phyloP scores from a whole-genome alignment of 1,140 invertebrate genomes.

The Anadara kagoshimensis region DNA sequence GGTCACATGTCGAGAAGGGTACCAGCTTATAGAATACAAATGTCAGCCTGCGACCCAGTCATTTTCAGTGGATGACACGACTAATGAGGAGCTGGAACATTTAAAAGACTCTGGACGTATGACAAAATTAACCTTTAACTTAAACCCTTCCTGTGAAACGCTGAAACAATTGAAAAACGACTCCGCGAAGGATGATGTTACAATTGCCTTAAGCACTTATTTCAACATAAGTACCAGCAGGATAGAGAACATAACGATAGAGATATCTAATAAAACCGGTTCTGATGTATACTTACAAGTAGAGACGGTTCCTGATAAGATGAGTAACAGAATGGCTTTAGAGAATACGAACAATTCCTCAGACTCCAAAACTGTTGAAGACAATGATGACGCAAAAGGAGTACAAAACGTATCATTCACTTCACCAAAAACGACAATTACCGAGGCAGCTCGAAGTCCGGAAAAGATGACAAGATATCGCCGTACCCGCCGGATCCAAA shows the following conservation, averaged over 20 bases:
- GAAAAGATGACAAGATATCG: too few species aligned
- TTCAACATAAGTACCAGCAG: background rate
- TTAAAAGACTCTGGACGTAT: conserved; percentile 27
- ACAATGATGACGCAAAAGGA: conserved; percentile 50
- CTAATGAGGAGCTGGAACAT: conserved; percentile 22
- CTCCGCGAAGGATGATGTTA: background rate
- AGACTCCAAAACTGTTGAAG: conserved; percentile 34
- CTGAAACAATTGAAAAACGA: background rate
- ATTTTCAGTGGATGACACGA: too few species aligned
- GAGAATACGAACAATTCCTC: conserved; percentile 28
- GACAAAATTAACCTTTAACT: conserved; percentile 26
- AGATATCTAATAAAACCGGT: background rate
- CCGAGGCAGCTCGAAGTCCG: too few species aligned
- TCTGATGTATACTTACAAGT: too few species aligned
- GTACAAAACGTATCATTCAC: conserved; percentile 41
- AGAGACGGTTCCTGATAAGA: too few species aligned
- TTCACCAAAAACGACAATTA: conserved; percentile 55
- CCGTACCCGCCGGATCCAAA: too few species aligned
- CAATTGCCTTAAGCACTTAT: conserved; percentile 5
- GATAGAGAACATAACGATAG: background rate
- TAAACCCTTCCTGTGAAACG: background rate
- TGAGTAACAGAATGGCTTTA: background rate
- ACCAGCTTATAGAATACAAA: conserved; percentile 37
- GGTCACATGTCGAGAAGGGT: conserved; percentile 46
- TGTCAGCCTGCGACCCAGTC: conserved; percentile 30